Percentiles rank a stretch among this genome's conserved stretches.
These are phyloP conservation scores for Itoplectis maculator DNA, from an alignment of 2,888 invertebrate species.

Conservation along the genomic window DNA sequence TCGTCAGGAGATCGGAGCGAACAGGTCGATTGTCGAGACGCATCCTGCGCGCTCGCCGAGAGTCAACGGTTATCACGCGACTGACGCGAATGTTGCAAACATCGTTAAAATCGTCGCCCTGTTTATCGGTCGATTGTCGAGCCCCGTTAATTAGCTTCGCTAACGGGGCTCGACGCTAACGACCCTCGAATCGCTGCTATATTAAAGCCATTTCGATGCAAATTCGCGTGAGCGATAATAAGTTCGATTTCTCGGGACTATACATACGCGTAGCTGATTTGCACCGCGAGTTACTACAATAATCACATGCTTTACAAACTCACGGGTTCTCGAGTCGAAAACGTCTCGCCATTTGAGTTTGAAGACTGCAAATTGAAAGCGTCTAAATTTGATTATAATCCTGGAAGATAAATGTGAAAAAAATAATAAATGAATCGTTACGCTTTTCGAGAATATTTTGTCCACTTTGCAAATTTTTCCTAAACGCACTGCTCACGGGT, in stretches of 20 bases:
- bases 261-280: not conserved
- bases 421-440: no score
- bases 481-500: no score
- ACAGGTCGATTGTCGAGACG: conserved; percentile 47
- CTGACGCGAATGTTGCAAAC: conserved; percentile 54
- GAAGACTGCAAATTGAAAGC: not conserved
- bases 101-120: conserved; percentile 67
- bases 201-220: conserved; percentile 24
- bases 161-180: conserved; percentile 47
- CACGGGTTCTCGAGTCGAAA: not conserved
- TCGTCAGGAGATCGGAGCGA: conserved; percentile 1
- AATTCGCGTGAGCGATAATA: conserved; percentile 20
- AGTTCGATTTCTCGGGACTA: conserved; percentile 18
- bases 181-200: conserved; percentile 37
- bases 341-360: not conserved
- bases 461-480: no score
- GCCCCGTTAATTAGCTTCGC: conserved; percentile 54
- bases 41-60: conserved; percentile 40
- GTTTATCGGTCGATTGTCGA: conserved; percentile 65
- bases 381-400: not conserved
- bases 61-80: conserved; percentile 15
- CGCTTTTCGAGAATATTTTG: no score
- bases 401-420: not conserved
- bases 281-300: not conserved
- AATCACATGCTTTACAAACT: not conserved